A percentile compares a stretch with the other conserved stretches of the same genome.
Evolutionary conservation across 2,888 invertebrate species (phyloP).

Genomic region (Drosophila aldrichi): DNA sequence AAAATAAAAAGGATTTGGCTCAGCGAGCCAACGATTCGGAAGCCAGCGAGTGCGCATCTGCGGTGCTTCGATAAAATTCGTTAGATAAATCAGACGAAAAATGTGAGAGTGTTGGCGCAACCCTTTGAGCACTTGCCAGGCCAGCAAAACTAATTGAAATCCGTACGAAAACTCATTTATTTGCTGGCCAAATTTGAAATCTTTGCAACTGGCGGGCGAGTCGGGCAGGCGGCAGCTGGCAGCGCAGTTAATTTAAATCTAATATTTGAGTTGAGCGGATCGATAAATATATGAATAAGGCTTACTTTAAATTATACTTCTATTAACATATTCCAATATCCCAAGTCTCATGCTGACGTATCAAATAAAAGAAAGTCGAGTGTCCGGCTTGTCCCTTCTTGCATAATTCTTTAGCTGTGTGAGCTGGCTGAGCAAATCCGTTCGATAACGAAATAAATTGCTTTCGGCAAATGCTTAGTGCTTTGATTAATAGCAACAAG

Average conservation of each 20-base stretch:
- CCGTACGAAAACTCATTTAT: conserved; percentile 50
- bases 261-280: conserved; percentile 45
- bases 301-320: conserved; percentile 41
- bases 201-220: neutral
- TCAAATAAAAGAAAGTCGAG: conserved; percentile 9
- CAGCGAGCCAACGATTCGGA: conserved; percentile 35
- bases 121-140: conserved; percentile 27
- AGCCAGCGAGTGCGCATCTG: conserved; percentile 35
- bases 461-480: conserved; percentile 79
- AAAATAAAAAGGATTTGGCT: conserved; percentile 24
- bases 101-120: conserved; percentile 9
- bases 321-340: conserved; percentile 6
- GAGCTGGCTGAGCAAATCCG: conserved; percentile 49
- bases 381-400: conserved; percentile 33
- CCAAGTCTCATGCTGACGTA: neutral
- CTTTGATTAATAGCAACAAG: conserved; percentile 75
- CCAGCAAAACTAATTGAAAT: conserved; percentile 46
- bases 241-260: conserved; percentile 50
- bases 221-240: conserved; percentile 33
- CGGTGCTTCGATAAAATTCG: conserved; percentile 45
- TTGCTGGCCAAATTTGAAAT: conserved; percentile 34
- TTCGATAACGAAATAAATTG: conserved; percentile 81
- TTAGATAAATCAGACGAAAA: conserved; percentile 37
- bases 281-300: conserved; percentile 51
- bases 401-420: conserved; percentile 49